A percentile compares a stretch with the other conserved stretches of the same genome.
Conservation (phyloP, 2,113 vertebrate species). For the Nothoprocta perdicaria region DNA sequence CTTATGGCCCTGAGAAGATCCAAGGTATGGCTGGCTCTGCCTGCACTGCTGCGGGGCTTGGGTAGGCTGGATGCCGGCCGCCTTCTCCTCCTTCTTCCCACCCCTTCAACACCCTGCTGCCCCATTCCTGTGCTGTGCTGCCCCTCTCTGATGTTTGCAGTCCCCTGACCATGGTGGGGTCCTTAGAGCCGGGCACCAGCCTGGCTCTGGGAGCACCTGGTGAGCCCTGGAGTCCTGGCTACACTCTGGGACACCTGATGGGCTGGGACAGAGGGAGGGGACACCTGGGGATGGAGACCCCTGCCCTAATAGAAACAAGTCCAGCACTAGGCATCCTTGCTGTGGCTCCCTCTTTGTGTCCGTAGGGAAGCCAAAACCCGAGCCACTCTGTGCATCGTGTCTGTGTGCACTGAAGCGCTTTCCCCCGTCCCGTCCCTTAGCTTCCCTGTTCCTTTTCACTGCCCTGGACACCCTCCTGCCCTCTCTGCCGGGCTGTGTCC, state of each 20-base stretch:
- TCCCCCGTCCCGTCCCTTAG: neutral
- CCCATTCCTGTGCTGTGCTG: neutral
- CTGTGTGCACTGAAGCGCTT: neutral
- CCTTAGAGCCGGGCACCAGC: neutral
- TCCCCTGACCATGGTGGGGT: neutral
- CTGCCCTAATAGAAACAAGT: neutral
- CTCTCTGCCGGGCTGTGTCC: neutral
- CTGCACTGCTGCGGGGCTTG: accelerated
- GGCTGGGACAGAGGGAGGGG: neutral
- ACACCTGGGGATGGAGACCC: neutral
- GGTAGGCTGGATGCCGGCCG: neutral
- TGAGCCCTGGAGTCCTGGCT: accelerated
- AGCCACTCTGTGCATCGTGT: neutral
- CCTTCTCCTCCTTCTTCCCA: neutral
- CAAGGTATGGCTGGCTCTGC: conserved; percentile 82
- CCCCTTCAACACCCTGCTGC: neutral
- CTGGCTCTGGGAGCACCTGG: neutral
- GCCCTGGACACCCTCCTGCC: neutral
- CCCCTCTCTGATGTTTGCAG: neutral
- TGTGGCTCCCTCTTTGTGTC: neutral
- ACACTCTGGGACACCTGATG: neutral
- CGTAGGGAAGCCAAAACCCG: neutral
- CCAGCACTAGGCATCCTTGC: neutral
- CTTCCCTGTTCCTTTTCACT: neutral
- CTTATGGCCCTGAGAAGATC: conserved; percentile 96